A percentile compares a stretch with the other conserved stretches of the same genome.
Evolutionary conservation across 2,797 vertebrate species (phyloP).

Genomic region (Telmatherina bonti): DNA sequence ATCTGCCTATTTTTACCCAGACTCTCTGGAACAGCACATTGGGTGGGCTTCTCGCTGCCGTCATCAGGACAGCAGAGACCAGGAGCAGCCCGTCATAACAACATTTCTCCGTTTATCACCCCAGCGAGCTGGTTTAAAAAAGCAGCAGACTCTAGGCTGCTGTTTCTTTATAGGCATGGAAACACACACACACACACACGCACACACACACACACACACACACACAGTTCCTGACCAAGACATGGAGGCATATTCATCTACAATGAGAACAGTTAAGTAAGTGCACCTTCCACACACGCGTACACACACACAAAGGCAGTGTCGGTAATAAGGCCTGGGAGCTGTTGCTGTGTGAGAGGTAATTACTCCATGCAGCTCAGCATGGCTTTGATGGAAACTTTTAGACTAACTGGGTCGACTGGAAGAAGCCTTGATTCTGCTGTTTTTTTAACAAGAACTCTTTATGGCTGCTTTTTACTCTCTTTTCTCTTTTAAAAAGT

Average conservation of each 20-base stretch:
- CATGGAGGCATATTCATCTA: constrained; percentile 36
- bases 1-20: constrained; percentile 47
- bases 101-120: constrained; percentile 69
- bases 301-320: constrained; percentile 43
- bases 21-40: constrained; percentile 32
- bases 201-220: constrained; percentile 43
- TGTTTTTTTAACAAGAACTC: constrained; percentile 67
- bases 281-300: constrained; percentile 32
- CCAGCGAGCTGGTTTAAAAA: constrained; percentile 60
- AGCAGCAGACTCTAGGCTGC: constrained; percentile 51
- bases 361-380: constrained; percentile 74
- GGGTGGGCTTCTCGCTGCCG: constrained; percentile 65
- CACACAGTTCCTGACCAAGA: constrained; percentile 33
- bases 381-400: constrained; percentile 78
- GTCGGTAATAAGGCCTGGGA: constrained; percentile 75
- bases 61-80: constrained; percentile 55
- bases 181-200: constrained; percentile 42
- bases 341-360: constrained; percentile 71
- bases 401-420: constrained; percentile 74
- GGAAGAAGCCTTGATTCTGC: constrained; percentile 59
- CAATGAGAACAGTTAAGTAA: constrained; percentile 4
- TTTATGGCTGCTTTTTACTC: constrained; percentile 63
- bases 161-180: constrained; percentile 50
- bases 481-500: constrained; percentile 57
- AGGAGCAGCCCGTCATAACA: constrained; percentile 64